phyloP scores from a whole-genome alignment of 2,113 vertebrate genomes.

The Indri indri region DNA sequence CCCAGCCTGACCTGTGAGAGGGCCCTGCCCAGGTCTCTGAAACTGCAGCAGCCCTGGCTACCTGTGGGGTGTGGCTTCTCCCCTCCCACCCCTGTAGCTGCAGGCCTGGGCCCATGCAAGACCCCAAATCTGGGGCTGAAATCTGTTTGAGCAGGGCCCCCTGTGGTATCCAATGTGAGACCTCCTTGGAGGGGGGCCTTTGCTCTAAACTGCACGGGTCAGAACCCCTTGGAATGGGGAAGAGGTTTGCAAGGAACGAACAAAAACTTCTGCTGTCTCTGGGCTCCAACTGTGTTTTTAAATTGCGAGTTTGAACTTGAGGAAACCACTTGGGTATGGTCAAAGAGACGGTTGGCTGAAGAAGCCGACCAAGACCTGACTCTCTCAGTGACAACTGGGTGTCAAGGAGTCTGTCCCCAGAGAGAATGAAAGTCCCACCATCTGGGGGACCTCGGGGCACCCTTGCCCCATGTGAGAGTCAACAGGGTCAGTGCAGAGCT shows the following conservation, averaged over 20 bases:
- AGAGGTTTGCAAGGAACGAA: neutral
- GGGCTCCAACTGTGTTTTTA: neutral
- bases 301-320: neutral
- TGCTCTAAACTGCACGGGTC: neutral
- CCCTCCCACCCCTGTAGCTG: neutral
- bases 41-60: neutral
- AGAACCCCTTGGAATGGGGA: neutral
- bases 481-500: too few species aligned
- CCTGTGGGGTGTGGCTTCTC: neutral
- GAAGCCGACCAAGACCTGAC: neutral
- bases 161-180: neutral
- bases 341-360: neutral
- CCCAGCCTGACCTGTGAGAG: neutral
- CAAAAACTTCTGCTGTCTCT: neutral
- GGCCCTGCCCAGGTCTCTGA: neutral
- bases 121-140: neutral
- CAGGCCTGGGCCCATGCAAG: neutral
- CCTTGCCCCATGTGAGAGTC: neutral
- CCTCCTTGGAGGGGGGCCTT: neutral
- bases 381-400: neutral
- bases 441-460: neutral
- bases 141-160: rapidly evolving
- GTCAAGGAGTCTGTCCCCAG: neutral
- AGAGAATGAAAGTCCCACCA: neutral
- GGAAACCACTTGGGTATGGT: neutral